A percentile compares a stretch with the other conserved stretches of the same genome.
These are phyloP conservation scores for Naso thynnoides DNA, from an alignment of 2,797 vertebrate species.

Conservation along the genomic window DNA sequence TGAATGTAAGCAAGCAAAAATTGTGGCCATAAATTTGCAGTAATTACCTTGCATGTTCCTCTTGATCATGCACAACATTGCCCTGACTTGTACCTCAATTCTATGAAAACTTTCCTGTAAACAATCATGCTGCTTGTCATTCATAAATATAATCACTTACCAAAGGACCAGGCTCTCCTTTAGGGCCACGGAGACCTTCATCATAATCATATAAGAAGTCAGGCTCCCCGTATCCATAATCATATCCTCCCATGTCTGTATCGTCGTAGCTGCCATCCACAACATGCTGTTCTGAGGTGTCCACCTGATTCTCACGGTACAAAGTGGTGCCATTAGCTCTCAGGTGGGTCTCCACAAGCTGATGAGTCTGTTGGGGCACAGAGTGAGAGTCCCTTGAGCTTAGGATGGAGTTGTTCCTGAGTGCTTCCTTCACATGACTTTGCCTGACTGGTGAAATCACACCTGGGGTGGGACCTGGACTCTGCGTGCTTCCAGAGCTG, in stretches of 20 bases:
- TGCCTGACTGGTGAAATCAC: conserved; percentile 71
- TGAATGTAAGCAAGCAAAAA: conserved; percentile 52
- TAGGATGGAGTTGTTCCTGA: conserved; percentile 68
- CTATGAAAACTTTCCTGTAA: conserved; percentile 15
- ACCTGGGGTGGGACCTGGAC: conserved; percentile 60
- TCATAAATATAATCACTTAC: conserved; percentile 86
- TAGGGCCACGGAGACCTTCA: conserved; percentile 87
- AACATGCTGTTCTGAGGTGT: conserved; percentile 79
- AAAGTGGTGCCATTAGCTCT: conserved; percentile 84
- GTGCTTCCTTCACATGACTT: conserved; percentile 74
- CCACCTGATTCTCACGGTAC: conserved; percentile 84
- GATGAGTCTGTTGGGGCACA: conserved; percentile 60
- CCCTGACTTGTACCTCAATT: conserved; percentile 42
- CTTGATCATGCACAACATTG: conserved; percentile 31
- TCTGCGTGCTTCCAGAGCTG: conserved; percentile 55
- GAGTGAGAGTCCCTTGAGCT: conserved; percentile 45
- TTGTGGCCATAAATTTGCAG: conserved; percentile 57
- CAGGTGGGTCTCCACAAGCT: conserved; percentile 74
- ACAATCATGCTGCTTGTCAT: conserved; percentile 22
- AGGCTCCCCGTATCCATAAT: conserved; percentile 91
- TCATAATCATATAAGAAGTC: conserved; percentile 90
- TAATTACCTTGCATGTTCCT: conserved; percentile 48
- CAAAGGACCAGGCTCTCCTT: conserved; percentile 94
- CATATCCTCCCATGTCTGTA: conserved; percentile 86
- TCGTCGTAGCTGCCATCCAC: conserved; percentile 85